A percentile compares a stretch with the other conserved stretches of the same genome.
phyloP scores from a whole-genome alignment of 1,140 invertebrate genomes.

The Contarinia nasturtii region DNA sequence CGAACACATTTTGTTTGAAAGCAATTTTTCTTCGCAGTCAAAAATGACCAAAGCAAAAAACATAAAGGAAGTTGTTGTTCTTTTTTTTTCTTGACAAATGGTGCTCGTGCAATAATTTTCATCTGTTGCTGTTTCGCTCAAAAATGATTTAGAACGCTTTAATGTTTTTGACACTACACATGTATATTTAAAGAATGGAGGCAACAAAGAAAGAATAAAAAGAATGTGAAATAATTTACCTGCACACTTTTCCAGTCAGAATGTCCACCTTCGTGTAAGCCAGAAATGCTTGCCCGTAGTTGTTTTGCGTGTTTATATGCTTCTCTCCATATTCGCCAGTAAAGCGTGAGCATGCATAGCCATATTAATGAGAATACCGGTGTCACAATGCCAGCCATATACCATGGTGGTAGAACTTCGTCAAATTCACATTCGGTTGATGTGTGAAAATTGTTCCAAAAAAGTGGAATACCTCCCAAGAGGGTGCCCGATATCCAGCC shows the following conservation, averaged over 20 bases:
- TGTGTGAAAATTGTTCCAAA: constrained; percentile 48
- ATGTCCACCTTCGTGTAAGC: constrained; percentile 27
- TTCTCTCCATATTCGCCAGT: constrained; percentile 53
- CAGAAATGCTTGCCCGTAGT: constrained; percentile 29
- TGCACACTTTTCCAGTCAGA: constrained; percentile 52
- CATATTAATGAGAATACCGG: constrained; percentile 48
- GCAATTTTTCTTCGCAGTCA: too few species aligned
- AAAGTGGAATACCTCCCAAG: constrained; percentile 40
- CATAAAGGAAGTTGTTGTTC: too few species aligned
- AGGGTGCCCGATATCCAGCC: constrained; percentile 41
- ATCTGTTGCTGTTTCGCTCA: too few species aligned
- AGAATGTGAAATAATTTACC: constrained; percentile 21
- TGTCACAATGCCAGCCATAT: constrained; percentile 41
- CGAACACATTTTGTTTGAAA: too few species aligned
- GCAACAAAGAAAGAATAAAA: too few species aligned
- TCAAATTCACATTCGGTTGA: constrained; percentile 31
- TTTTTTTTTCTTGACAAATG: too few species aligned
- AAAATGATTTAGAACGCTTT: too few species aligned
- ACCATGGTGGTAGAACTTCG: constrained; percentile 23
- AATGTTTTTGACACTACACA: too few species aligned
- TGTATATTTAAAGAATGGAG: too few species aligned
- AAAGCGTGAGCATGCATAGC: constrained; percentile 48
- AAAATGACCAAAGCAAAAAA: too few species aligned
- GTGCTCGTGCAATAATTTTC: too few species aligned
- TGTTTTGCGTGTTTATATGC: constrained; percentile 43